Evolutionary conservation across 2,888 invertebrate species (phyloP), one percentile per base, ranked within the genome.

Genomic region (Oligia strigilis): DNA sequence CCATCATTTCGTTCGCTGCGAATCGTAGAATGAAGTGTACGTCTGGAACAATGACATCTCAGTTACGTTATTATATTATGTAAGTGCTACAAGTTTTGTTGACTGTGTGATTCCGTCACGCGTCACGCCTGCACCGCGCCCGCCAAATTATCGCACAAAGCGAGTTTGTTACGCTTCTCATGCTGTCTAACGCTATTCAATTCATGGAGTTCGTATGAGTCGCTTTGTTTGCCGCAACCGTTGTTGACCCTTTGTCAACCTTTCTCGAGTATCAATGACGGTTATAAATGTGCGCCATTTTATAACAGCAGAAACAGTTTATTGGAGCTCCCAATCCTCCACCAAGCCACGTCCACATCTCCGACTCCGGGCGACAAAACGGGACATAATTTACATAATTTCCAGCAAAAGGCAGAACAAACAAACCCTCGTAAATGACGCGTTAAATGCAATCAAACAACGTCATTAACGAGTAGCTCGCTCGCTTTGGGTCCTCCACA

Each of bases 371-470:
- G 74, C 67, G 73, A 87, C 88, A 85, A 89, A 90, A 91, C 89
- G 88, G 87, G 86, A 90, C 89, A 82, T 86, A 90, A 94, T 95
- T 95, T 92, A 92, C 95, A 95, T 96, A 95, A 95, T 95, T 94
- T 93, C 83, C 90, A 90, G 87, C 89, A 89, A 91, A 93, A 92
- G 69, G 87, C 91, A 93, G 91, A 95, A 93, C 94, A 94, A 95
- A 95, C 93, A 95, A 93, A 94, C 95, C 95, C 94, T 93, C 93
- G 89, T 93, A 95, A 95, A 95, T 95, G 95, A 93, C 94, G 94
- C 94, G 94, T 95, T 96, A 95, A 96, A 95, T 93, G 93, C 91
- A 92, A 93, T 94, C 94, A 94, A 95, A 96, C 95, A 93, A 94
- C 94, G 92, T 95, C 90, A 95, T 96, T 95, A 95, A 89, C 92